These are phyloP conservation scores for Zenarchopterus dispar DNA, from an alignment of 2,797 vertebrate species.

Conservation along the genomic window DNA sequence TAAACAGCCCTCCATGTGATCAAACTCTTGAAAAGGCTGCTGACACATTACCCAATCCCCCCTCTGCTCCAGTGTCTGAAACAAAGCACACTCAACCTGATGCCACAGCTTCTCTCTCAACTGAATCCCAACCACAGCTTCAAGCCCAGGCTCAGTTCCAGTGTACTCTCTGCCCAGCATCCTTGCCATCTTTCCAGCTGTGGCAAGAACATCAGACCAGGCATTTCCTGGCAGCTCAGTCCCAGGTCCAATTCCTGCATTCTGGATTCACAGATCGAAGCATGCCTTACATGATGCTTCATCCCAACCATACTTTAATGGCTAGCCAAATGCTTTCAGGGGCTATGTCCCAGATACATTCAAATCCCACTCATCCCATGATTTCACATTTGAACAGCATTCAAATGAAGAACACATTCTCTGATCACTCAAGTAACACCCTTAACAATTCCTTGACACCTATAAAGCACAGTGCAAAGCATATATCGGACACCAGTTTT, in stretches of 20 bases:
- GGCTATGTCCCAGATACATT: conserved; percentile 90
- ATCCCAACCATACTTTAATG: conserved; percentile 93
- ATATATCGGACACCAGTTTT: conserved; percentile 88
- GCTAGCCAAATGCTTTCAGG: conserved; percentile 95
- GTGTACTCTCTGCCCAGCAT: conserved; percentile 94
- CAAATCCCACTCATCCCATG: conserved; percentile 70
- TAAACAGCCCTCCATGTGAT: conserved; percentile 31
- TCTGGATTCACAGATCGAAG: conserved; percentile 93
- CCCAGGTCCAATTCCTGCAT: conserved; percentile 95
- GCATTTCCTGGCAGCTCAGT: conserved; percentile 94
- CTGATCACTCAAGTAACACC: conserved; percentile 82
- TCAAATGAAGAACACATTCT: conserved; percentile 71
- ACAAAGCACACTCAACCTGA: conserved; percentile 39
- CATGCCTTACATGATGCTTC: conserved; percentile 98
- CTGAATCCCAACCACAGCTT: conserved; percentile 67
- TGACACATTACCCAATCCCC: conserved; percentile 33
- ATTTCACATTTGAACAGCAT: conserved; percentile 75
- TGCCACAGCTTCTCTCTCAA: conserved; percentile 31
- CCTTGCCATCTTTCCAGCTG: conserved; percentile 93
- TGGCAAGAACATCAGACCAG: conserved; percentile 99
- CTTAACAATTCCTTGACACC: conserved; percentile 86
- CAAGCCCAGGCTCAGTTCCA: conserved; percentile 93
- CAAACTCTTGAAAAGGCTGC: conserved; percentile 49
- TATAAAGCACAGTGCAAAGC: conserved; percentile 91
- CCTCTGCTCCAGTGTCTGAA: conserved; percentile 55